These are phyloP conservation scores for Aplysina aerophoba DNA, from an alignment of 37 sponge, comb jelly and placozoan genomes.

Conservation along the genomic window DNA sequence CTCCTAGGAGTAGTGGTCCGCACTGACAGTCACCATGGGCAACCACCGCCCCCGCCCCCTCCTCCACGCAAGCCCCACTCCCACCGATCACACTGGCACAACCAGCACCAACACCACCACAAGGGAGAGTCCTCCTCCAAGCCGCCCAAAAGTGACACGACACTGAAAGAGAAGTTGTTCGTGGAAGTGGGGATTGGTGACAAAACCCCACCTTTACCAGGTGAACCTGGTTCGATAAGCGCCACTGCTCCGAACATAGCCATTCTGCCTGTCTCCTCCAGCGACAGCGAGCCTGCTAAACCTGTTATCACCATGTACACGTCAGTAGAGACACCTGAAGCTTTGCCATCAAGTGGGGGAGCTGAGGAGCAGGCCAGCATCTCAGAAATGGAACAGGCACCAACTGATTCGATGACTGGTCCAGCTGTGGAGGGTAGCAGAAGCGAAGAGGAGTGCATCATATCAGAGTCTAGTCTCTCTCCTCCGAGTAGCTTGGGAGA, in stretches of 20 bases:
- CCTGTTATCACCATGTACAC: background rate
- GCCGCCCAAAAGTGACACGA: too few relatives aligned
- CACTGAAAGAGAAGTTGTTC: background rate
- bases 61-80: background rate
- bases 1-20: slow-evolving; percentile 64
- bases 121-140: slow-evolving; percentile 39
- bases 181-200: slow-evolving; percentile 51
- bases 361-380: background rate
- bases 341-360: too few relatives aligned
- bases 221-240: background rate
- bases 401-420: background rate
- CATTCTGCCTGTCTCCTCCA: too few relatives aligned
- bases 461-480: slow-evolving; percentile 28
- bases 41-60: background rate
- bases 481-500: background rate
- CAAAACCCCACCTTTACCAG: slow-evolving; percentile 38
- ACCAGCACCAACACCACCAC: background rate
- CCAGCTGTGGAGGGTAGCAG: background rate
- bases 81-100: background rate
- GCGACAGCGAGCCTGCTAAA: background rate
- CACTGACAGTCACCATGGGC: background rate
- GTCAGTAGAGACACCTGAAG: background rate
- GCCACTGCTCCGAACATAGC: background rate
- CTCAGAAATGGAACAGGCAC: background rate
- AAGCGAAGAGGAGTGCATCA: background rate